Base-by-base conservation (phyloP, 2,113 vertebrate species). In the Tupaia tana region DNA sequence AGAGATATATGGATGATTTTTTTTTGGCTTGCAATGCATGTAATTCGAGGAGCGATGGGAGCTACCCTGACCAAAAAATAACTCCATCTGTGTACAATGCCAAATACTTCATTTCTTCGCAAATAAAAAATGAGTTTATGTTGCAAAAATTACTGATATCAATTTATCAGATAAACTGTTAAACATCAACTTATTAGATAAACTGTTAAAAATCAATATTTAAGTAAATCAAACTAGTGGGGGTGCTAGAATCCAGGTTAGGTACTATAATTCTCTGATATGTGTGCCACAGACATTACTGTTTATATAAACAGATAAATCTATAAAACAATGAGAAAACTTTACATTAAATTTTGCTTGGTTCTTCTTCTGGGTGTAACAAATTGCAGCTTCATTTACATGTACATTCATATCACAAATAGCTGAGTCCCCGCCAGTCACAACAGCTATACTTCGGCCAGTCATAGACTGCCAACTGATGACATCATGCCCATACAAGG, bases 1-100 rank as follows among this genome's bases (percentile, higher is more conserved):
- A 90, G 11, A 94, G 20, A 78, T 89, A 79, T 31, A 73, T 74
- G 16, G n/a, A 63, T 82, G 7, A 24, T 84, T 52, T 54, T 75
- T 54, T 75, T 58, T 16, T 54, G 24, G 20, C 34, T 81, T 81
- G 3, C 7, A 93, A 2, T 71, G 2, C 86, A 15, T 78, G 6
- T 85, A 90, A 95, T 77, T 95, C 93, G 25, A 95, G 29, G 3
- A 79, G 34, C 83, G 6, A 16, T 89, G 34, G 52, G 31, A 94
- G 27, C 54, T 63, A 24, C 1, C 4, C 54, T 91, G 4, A 89
- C 52, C n/a, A 56, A 92, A 92, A 94, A 93, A 79, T 84, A 94
- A 93, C 89, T 92, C 69, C 31, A 56, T 81, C n/a, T 95, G 19
- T n/a, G 5, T 79, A 54, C 11, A 95, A 86, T 94, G 54, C 3